These are phyloP conservation scores for Neopipo cinnamomea DNA, from an alignment of 2,113 vertebrate species.

Conservation along the genomic window DNA sequence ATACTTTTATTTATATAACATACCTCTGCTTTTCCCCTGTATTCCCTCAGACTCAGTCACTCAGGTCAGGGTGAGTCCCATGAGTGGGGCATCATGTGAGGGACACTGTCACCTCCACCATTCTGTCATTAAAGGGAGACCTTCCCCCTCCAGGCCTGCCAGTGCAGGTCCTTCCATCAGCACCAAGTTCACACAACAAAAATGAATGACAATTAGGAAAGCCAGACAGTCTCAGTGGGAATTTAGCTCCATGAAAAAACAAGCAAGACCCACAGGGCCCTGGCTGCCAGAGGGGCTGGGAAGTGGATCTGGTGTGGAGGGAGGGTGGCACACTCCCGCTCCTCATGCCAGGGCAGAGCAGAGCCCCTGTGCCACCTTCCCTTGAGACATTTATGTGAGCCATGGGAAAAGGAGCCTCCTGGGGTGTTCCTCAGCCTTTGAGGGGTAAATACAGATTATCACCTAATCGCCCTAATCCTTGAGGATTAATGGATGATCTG, in stretches of 20 bases:
- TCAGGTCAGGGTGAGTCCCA: background rate
- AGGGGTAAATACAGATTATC: constrained; percentile 12
- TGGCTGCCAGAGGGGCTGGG: background rate
- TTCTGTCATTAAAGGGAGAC: background rate
- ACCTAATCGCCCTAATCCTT: background rate
- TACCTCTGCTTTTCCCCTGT: background rate
- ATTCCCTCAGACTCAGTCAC: background rate
- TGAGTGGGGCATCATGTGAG: background rate
- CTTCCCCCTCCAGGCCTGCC: background rate
- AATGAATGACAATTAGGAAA: background rate
- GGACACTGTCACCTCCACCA: background rate
- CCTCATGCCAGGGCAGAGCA: background rate
- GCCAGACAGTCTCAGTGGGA: background rate
- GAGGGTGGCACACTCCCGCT: background rate
- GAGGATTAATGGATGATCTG: background rate
- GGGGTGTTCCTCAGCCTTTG: background rate
- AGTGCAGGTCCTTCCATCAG: background rate
- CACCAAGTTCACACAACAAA: background rate
- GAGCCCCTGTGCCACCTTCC: background rate
- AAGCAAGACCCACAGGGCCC: background rate
- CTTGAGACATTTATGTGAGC: background rate
- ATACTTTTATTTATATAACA: background rate
- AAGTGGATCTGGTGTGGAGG: rapidly evolving
- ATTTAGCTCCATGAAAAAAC: background rate
- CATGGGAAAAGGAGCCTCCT: background rate